Conservation (phyloP, 2,888 invertebrate genomes). For the Drosophila ezoana region DNA sequence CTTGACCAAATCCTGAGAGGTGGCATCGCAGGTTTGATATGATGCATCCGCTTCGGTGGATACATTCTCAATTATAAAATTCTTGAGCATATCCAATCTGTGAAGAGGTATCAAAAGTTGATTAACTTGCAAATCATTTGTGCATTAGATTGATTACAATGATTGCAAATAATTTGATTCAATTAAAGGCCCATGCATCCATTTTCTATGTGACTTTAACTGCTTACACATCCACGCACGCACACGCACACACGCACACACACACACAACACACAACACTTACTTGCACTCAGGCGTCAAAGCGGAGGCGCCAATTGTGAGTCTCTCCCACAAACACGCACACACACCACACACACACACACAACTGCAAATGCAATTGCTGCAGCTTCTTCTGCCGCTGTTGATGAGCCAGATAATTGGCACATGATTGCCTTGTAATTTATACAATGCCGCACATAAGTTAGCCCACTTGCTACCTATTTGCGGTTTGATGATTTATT, state of each 20-base stretch:
- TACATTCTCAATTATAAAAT: no score
- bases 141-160: slow-evolving; percentile 4
- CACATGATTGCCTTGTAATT: slow-evolving; percentile 26
- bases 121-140: no score
- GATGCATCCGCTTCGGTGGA: no score
- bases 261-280: slow-evolving; percentile 39
- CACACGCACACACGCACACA: not conserved
- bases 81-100: no score
- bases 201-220: not conserved
- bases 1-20: no score
- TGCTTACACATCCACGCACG: not conserved
- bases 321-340: slow-evolving; percentile 10
- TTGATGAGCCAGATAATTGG: slow-evolving; percentile 42
- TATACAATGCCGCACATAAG: slow-evolving; percentile 30
- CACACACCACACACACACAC: not conserved
- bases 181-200: slow-evolving; percentile 6
- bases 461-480: slow-evolving; percentile 8
- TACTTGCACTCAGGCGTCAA: slow-evolving; percentile 32
- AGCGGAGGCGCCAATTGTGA: slow-evolving; percentile 32
- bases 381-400: slow-evolving; percentile 9
- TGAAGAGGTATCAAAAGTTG: no score
- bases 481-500: not conserved
- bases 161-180: slow-evolving; percentile 11
- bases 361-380: slow-evolving; percentile 13
- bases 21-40: no score